phyloP scores from a whole-genome alignment of 2,888 invertebrate species.

The Lithophane socia region DNA sequence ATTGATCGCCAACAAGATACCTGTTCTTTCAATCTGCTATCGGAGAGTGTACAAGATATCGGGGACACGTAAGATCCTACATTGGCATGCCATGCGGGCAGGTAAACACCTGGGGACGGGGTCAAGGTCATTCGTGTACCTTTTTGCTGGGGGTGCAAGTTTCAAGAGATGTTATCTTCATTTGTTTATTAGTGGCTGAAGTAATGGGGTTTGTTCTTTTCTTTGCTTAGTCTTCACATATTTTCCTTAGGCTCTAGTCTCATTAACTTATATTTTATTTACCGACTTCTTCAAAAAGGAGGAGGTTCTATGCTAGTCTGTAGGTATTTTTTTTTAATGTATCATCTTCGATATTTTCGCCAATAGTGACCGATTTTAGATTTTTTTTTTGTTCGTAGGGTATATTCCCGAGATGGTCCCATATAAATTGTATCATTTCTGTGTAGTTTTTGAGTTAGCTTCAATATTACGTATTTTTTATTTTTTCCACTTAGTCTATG shows the following conservation, averaged over 20 bases:
- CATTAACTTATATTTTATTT: not conserved
- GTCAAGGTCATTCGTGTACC: slow-evolving; percentile 72
- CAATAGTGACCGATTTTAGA: too few relatives aligned
- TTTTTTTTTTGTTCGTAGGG: too few relatives aligned
- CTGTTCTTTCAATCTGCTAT: slow-evolving; percentile 45
- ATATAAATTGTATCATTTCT: too few relatives aligned
- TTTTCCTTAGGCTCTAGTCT: not conserved
- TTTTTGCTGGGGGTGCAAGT: slow-evolving; percentile 62
- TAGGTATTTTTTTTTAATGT: too few relatives aligned
- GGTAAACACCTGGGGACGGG: slow-evolving; percentile 73
- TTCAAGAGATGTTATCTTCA: slow-evolving; percentile 20
- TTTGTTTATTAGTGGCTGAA: slow-evolving; percentile 10
- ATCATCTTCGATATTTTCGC: too few relatives aligned
- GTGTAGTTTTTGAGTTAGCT: too few relatives aligned
- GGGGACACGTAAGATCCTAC: slow-evolving; percentile 66
- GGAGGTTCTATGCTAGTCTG: too few relatives aligned
- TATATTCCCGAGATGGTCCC: too few relatives aligned
- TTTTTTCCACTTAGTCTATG: too few relatives aligned
- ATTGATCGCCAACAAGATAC: slow-evolving; percentile 41
- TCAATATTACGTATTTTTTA: too few relatives aligned
- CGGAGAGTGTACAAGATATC: slow-evolving; percentile 46
- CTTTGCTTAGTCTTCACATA: not conserved
- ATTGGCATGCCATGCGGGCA: slow-evolving; percentile 68
- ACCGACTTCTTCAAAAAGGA: too few relatives aligned
- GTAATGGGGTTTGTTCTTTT: slow-evolving; percentile 2